A percentile compares a stretch with the other conserved stretches of the same genome.
Evolutionary conservation across 2,113 vertebrate species (phyloP).

Genomic region (Bubo blakistoni): DNA sequence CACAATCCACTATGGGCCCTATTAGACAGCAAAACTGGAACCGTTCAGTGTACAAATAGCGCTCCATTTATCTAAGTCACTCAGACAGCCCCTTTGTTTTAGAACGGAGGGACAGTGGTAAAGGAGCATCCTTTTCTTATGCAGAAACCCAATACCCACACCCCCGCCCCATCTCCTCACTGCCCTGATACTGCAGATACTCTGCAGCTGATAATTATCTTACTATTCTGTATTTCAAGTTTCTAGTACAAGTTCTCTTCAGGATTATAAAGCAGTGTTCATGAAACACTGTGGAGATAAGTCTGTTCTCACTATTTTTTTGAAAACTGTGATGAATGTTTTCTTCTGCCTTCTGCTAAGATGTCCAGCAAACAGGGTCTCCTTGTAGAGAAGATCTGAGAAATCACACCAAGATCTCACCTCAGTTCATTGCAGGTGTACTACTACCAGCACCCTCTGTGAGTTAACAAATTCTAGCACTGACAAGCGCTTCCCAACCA

Average conservation of each 20-base stretch:
- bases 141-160: background rate
- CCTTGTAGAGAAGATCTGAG: background rate
- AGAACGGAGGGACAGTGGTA: background rate
- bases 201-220: background rate
- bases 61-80: background rate
- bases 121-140: background rate
- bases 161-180: background rate
- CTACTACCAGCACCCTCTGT: background rate
- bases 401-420: background rate
- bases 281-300: background rate
- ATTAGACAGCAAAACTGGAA: background rate
- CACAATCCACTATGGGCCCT: background rate
- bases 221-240: background rate
- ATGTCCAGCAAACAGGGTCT: background rate
- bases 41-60: background rate
- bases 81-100: background rate
- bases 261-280: conserved; percentile 12
- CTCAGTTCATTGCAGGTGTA: background rate
- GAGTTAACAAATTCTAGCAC: background rate
- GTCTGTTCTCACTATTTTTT: background rate
- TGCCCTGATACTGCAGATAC: background rate
- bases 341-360: background rate
- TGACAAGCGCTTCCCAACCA: background rate
- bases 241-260: background rate
- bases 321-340: background rate